A percentile compares a stretch with the other conserved stretches of the same genome.
Conservation (phyloP, 1,140 invertebrate genomes). For the Harpegnathos saltator region DNA sequence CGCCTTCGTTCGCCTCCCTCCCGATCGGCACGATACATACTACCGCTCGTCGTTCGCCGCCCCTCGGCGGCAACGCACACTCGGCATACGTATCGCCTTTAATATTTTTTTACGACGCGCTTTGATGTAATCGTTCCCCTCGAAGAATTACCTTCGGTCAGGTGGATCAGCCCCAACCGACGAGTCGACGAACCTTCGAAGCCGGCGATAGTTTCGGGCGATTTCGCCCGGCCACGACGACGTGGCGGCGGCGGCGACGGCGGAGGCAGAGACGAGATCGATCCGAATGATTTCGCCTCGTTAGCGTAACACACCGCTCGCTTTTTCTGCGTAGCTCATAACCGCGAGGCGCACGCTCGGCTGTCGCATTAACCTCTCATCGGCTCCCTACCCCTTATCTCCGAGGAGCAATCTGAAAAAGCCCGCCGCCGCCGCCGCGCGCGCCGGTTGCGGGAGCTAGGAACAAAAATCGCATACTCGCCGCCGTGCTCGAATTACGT, state of each 20-base stretch:
- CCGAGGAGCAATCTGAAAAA: slow-evolving; percentile 60
- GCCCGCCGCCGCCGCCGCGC: too few relatives aligned
- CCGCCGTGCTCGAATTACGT: slow-evolving; percentile 74
- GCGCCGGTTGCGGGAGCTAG: slow-evolving; percentile 64
- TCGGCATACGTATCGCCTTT: slow-evolving; percentile 21
- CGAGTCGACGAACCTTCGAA: slow-evolving; percentile 42
- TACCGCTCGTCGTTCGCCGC: not conserved
- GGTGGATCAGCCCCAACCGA: slow-evolving; percentile 41
- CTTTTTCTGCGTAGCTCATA: slow-evolving; percentile 60
- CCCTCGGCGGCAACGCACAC: slow-evolving; percentile 9
- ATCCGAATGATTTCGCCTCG: not conserved
- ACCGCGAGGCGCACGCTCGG: slow-evolving; percentile 32
- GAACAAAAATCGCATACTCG: slow-evolving; percentile 71
- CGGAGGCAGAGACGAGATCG: not conserved
- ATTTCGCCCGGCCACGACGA: too few relatives aligned
- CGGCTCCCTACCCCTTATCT: slow-evolving; percentile 6
- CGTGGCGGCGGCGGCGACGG: too few relatives aligned
- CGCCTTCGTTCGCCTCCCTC: not conserved
- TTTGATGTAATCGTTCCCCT: slow-evolving; percentile 39
- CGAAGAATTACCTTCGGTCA: slow-evolving; percentile 39
- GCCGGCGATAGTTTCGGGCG: slow-evolving; percentile 14
- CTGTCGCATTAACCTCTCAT: slow-evolving; percentile 30
- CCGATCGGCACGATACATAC: slow-evolving; percentile 56
- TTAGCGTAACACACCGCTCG: slow-evolving; percentile 28
- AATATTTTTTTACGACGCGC: slow-evolving; percentile 39